Percentiles rank a stretch among this genome's conserved stretches.
These are phyloP conservation scores for Hyaena hyaena DNA, from an alignment of 2,113 vertebrate genomes.

Conservation along the genomic window DNA sequence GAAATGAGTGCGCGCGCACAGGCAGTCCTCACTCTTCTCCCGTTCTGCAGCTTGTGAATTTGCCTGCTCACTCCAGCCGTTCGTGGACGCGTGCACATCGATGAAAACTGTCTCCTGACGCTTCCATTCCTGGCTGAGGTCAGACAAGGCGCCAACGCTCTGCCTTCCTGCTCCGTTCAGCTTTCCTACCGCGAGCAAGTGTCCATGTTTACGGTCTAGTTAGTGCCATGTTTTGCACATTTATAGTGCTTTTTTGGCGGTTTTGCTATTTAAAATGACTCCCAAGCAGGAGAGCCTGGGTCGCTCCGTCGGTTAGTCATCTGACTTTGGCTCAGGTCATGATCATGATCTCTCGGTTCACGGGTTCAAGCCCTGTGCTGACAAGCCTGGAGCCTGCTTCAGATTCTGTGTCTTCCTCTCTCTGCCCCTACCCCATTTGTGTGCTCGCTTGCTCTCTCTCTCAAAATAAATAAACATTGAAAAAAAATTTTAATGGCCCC, in stretches of 20 bases:
- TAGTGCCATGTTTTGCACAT: not conserved
- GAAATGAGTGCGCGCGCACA: fast-evolving
- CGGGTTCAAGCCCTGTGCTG: no score
- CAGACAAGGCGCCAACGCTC: not conserved
- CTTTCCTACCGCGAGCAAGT: not conserved
- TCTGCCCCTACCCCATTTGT: no score
- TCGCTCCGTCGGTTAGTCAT: no score
- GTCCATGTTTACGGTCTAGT: not conserved
- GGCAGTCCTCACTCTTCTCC: fast-evolving
- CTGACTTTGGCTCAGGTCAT: no score
- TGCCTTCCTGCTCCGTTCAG: not conserved
- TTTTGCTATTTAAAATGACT: not conserved
- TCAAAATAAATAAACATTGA: no score
- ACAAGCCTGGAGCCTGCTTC: no score
- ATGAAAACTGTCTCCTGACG: fast-evolving
- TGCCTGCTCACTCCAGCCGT: not conserved
- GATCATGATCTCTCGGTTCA: no score
- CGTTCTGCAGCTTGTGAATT: not conserved
- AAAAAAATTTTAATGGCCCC: not conserved
- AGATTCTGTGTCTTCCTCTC: no score
- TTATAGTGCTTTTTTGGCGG: not conserved
- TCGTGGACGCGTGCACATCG: fast-evolving
- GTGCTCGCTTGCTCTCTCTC: no score
- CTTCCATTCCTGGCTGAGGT: not conserved
- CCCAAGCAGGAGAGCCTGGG: not conserved